These are phyloP conservation scores for Patagioenas fasciata DNA, from an alignment of 2,113 vertebrate genomes.

Conservation along the genomic window DNA sequence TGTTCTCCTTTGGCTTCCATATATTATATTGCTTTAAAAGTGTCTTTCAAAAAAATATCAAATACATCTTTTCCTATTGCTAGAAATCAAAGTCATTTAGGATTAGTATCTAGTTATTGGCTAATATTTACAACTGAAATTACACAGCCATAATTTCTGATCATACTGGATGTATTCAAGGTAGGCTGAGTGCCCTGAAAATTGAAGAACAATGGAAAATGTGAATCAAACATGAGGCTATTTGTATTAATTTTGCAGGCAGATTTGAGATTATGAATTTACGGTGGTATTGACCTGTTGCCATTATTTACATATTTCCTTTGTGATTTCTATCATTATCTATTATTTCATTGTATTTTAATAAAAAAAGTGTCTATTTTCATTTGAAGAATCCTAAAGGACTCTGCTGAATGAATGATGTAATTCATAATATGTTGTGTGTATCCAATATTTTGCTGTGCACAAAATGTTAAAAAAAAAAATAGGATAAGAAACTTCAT, in stretches of 20 bases:
- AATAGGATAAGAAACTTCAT: not conserved
- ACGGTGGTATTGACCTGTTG: not conserved
- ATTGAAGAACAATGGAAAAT: not conserved
- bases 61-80: not conserved
- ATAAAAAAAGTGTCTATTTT: not conserved
- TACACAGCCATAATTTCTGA: not conserved
- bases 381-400: not conserved
- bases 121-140: not conserved
- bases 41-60: not conserved
- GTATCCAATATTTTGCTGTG: not conserved
- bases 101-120: not conserved
- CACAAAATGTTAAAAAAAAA: not conserved
- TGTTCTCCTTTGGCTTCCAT: not conserved
- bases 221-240: not conserved
- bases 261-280: not conserved
- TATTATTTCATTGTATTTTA: not conserved
- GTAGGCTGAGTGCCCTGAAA: not conserved
- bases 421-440: not conserved
- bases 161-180: not conserved
- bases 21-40: not conserved
- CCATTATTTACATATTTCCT: not conserved
- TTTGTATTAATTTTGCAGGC: not conserved
- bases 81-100: not conserved
- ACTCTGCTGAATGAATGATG: not conserved
- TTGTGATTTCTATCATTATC: not conserved